phyloP scores from a whole-genome alignment of 2,797 vertebrate genomes.

The Petrocephalus sullivani region DNA sequence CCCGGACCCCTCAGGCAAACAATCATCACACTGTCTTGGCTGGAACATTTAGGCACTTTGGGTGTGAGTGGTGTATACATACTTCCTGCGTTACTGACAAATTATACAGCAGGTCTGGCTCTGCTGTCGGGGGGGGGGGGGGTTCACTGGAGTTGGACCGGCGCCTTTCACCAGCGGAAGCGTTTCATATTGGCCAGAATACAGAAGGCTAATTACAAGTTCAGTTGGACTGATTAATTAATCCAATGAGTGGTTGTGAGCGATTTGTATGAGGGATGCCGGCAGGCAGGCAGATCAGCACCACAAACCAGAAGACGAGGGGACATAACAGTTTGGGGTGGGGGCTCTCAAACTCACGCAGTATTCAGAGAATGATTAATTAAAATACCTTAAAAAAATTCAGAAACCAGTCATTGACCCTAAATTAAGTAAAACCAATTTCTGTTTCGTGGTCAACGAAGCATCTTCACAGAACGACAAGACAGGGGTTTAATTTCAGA shows the following conservation, averaged over 20 bases:
- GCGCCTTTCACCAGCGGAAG: neutral
- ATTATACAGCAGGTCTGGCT: neutral
- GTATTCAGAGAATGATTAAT: neutral
- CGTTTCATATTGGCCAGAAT: neutral
- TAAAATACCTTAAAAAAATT: neutral
- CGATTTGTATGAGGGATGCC: neutral
- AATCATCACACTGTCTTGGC: neutral
- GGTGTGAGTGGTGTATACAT: neutral
- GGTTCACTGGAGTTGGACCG: neutral
- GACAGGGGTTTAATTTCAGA: neutral
- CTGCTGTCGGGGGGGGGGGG: neutral
- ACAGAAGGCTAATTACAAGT: neutral
- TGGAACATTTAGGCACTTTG: neutral
- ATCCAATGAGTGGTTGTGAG: neutral
- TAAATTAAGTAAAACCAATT: conserved; percentile 14
- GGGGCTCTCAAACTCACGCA: neutral
- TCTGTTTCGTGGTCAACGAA: neutral
- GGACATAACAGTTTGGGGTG: neutral
- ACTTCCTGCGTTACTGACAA: neutral
- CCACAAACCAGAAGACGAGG: neutral
- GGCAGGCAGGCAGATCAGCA: neutral
- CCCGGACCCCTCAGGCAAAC: neutral
- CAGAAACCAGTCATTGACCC: neutral
- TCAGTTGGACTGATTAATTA: neutral
- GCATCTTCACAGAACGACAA: neutral